Percentiles rank a stretch among this genome's conserved stretches.
Evolutionary conservation across 2,888 invertebrate species (phyloP).

Genomic region (Dysmachus trigonus): DNA sequence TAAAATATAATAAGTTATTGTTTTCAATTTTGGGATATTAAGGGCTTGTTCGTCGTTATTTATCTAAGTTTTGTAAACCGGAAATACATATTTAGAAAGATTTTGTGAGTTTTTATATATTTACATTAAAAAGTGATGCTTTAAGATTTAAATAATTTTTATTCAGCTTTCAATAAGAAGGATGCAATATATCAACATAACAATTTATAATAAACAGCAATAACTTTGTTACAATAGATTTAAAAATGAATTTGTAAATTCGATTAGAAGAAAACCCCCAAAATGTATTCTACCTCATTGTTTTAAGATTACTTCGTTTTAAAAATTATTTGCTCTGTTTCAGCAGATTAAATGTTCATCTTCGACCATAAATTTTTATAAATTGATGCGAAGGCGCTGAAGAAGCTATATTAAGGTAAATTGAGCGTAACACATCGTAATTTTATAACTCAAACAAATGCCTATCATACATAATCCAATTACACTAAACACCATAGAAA

Average conservation of each 20-base stretch:
- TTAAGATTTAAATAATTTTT: too few species aligned
- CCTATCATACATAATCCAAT: conserved; percentile 19
- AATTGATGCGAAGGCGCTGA: neutral
- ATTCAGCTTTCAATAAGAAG: too few species aligned
- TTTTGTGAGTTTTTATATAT: neutral
- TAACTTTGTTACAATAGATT: too few species aligned
- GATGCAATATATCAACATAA: too few species aligned
- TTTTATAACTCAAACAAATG: neutral
- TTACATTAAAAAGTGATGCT: too few species aligned
- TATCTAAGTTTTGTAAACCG: too few species aligned
- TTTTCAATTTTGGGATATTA: too few species aligned
- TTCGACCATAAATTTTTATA: neutral
- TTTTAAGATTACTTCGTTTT: neutral
- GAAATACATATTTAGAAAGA: too few species aligned
- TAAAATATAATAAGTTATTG: too few species aligned
- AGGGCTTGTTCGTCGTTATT: too few species aligned
- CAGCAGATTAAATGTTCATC: neutral
- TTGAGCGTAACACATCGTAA: conserved; percentile 19
- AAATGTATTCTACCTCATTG: neutral
- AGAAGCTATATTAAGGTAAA: neutral
- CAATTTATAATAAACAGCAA: too few species aligned
- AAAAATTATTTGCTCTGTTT: neutral
- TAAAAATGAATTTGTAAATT: neutral
- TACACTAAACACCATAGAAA: conserved; percentile 14
- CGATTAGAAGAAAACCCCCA: neutral